Conservation (phyloP, 2,888 invertebrate species). For the Pyralis farinalis region DNA sequence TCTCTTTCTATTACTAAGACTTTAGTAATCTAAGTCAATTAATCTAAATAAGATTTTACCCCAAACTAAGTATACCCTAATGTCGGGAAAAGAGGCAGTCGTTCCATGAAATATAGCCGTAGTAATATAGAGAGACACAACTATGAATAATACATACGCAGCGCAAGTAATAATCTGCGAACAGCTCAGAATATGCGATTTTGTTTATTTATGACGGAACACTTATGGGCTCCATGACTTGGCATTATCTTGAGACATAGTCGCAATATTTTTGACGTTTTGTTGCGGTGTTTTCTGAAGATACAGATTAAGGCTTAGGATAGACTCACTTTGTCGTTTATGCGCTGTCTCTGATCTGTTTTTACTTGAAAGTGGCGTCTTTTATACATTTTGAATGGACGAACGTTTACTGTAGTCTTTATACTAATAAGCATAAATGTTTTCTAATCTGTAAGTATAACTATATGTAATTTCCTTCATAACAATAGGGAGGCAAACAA, state of each 20-base stretch:
- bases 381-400: too few relatives aligned
- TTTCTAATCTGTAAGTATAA: too few relatives aligned
- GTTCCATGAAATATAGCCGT: constrained; percentile 51
- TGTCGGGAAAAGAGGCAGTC: constrained; percentile 43
- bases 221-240: constrained; percentile 11
- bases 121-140: constrained; percentile 56
- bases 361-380: too few relatives aligned
- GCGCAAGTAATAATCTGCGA: constrained; percentile 59
- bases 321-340: constrained; percentile 5
- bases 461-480: too few relatives aligned
- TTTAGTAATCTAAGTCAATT: too few relatives aligned
- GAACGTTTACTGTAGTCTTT: too few relatives aligned
- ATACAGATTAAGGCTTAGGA: too few relatives aligned
- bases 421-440: too few relatives aligned
- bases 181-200: constrained; percentile 47
- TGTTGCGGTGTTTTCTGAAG: constrained; percentile 10
- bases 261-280: constrained; percentile 4
- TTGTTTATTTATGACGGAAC: constrained; percentile 29
- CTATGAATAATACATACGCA: constrained; percentile 71
- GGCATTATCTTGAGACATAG: constrained; percentile 3
- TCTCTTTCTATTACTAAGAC: too few relatives aligned
- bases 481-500: too few relatives aligned
- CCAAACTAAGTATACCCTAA: constrained; percentile 22
- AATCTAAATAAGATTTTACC: constrained; percentile 12
- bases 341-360: too few relatives aligned